Evolutionary conservation across 2,113 vertebrate species (phyloP), one percentile per base, ranked within the genome.

Genomic region (Mugil cephalus): DNA sequence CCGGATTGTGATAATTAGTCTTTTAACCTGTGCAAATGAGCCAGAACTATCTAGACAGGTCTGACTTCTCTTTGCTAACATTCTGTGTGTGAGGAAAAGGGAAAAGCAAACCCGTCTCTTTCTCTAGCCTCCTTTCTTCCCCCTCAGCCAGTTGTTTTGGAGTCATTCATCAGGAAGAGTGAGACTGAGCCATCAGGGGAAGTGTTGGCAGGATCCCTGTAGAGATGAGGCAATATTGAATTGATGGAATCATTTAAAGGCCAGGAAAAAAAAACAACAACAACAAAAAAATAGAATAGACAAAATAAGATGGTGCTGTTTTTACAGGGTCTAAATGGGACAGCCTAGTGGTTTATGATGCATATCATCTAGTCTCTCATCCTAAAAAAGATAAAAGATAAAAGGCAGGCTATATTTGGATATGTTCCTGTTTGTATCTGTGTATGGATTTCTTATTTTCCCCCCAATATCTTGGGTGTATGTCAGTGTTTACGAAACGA

Each of bases 101-200:
- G 46, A 67, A n/a, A 75, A 50, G 39, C 53, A 15, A 17, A 10
- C 6, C 21, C 1, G 5, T 30, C 24, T 30, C 1, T 43, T 30
- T 62, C 34, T 62, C 42, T 13, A 9, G 34, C 10, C 38, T 21
- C 11, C 17, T 13, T 35, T 42, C 35, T 73, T 69, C 71, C 48
- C 55, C 39, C 39, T 69, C 65, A 66, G 56, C 79, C 45, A 72
- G 66, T 85, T 86, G 77, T 87, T 80, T 88, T 84, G 78, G 60
- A 78, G 71, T 85, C 79, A 89, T 88, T 87, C 76, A 90, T 90
- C 83, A 87, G 70, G 63, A 83, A 84, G 75, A 84, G 73, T 77
- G 74, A 85, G 55, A 82, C 73, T 65, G 76, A 83, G 71, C 66
- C 74, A 84, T 87, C 75, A 84, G 75, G 50, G 69, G 35, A 85